Conservation (phyloP, 2,113 vertebrate genomes). For the Engystomops pustulosus region DNA sequence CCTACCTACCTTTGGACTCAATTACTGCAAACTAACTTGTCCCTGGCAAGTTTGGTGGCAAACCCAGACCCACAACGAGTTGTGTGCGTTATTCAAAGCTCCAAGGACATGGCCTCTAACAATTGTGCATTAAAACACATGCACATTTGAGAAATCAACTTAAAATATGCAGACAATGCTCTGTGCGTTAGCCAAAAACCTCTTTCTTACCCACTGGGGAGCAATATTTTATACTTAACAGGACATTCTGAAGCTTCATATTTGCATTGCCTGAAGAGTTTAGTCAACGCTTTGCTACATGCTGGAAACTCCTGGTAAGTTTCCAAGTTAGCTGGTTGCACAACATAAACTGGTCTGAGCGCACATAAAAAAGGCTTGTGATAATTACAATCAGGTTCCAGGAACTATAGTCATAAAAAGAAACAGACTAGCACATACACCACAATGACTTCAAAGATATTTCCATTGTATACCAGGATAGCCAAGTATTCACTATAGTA, state of each 20-base stretch:
- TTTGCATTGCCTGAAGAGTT: slow-evolving; percentile 12
- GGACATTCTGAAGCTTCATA: not conserved
- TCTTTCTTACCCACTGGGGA: not conserved
- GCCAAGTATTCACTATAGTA: too few species aligned
- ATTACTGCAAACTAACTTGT: too few species aligned
- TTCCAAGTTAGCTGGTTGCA: not conserved
- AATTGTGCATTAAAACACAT: not conserved
- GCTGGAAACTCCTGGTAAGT: not conserved
- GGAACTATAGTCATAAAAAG: not conserved
- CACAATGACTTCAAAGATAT: not conserved
- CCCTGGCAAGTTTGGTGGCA: too few species aligned
- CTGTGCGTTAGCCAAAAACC: not conserved
- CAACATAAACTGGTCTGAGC: not conserved
- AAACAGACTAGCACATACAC: not conserved
- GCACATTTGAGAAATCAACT: not conserved
- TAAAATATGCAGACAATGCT: not conserved
- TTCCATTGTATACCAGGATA: not conserved
- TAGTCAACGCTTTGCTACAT: not conserved
- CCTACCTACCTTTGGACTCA: too few species aligned
- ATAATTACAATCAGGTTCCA: not conserved
- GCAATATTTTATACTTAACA: not conserved
- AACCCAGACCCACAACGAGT: too few species aligned
- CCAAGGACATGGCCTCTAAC: not conserved
- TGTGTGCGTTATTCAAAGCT: too few species aligned
- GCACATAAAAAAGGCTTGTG: not conserved